These are phyloP conservation scores for Acyrthosiphon pisum DNA, from an alignment of 1,140 invertebrate genomes.

Conservation along the genomic window DNA sequence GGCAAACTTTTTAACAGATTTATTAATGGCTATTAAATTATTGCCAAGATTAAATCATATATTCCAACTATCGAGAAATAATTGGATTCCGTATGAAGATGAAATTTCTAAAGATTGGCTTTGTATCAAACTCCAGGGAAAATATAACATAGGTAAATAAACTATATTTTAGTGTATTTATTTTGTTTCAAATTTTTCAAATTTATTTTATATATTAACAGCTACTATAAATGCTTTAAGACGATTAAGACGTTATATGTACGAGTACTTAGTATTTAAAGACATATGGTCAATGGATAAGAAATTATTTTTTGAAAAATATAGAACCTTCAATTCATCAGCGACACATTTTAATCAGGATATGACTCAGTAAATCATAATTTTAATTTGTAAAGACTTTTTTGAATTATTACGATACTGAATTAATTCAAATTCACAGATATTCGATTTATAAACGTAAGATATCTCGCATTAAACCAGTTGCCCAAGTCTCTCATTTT, in stretches of 20 bases:
- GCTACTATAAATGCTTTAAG: conserved; percentile 36
- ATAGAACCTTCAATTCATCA: not conserved
- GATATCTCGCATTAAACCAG: conserved; percentile 3
- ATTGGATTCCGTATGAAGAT: not conserved
- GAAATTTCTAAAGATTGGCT: conserved; percentile 11
- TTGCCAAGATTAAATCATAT: not conserved
- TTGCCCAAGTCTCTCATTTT: conserved; percentile 29
- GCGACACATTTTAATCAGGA: conserved; percentile 1
- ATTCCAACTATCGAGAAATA: not conserved
- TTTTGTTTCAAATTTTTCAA: not conserved
- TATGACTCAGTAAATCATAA: not conserved
- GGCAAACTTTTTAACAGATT: not conserved
- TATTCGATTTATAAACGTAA: conserved; percentile 13
- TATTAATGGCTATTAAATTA: not conserved
- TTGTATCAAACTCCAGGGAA: not conserved
- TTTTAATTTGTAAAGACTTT: not conserved
- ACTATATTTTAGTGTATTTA: not conserved
- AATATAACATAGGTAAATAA: not conserved
- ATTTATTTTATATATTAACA: not conserved
- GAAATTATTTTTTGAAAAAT: conserved; percentile 22
- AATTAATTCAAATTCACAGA: not conserved
- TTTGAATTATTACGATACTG: not conserved
- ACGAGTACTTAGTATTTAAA: not conserved
- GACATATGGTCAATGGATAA: conserved; percentile 38
- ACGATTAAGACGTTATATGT: not conserved